These are phyloP conservation scores for Aulostomus chinensis DNA, from an alignment of 2,797 vertebrate genomes.

Conservation along the genomic window DNA sequence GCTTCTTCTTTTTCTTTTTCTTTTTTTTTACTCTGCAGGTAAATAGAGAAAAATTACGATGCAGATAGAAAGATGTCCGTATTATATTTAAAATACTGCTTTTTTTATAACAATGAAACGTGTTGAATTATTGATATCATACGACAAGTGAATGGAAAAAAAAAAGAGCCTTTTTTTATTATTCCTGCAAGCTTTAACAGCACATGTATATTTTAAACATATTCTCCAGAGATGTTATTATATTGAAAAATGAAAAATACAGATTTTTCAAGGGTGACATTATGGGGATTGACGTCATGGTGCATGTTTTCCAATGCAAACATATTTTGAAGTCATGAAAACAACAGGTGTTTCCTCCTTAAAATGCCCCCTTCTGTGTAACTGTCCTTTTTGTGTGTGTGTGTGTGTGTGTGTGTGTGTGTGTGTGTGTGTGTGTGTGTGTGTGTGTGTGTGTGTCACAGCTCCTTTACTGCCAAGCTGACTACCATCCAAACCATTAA, in stretches of 20 bases:
- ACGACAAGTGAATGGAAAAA: constrained; percentile 34
- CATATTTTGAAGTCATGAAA: constrained; percentile 57
- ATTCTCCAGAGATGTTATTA: neutral
- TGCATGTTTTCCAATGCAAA: constrained; percentile 40
- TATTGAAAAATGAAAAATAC: too few relatives aligned
- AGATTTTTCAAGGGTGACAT: too few relatives aligned
- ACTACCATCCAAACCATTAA: constrained; percentile 72
- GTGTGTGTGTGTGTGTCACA: too few relatives aligned
- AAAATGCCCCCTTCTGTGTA: constrained; percentile 56
- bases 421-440: too few relatives aligned
- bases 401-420: too few relatives aligned
- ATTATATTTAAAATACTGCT: constrained; percentile 53
- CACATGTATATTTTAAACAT: neutral
- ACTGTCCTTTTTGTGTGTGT: constrained; percentile 67
- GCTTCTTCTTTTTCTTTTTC: constrained; percentile 38
- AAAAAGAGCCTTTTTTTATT: constrained; percentile 8
- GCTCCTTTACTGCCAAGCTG: constrained; percentile 71
- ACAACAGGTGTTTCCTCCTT: constrained; percentile 71
- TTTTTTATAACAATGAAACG: constrained; percentile 39
- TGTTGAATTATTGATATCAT: constrained; percentile 63
- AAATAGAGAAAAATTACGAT: constrained; percentile 69
- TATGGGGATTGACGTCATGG: too few relatives aligned
- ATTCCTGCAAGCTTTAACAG: neutral
- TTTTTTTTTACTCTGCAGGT: constrained; percentile 56
- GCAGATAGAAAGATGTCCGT: constrained; percentile 62